Percentiles rank a stretch among this genome's conserved stretches.
Conservation (phyloP, 2,797 vertebrate species). For the Harpagifer antarcticus region DNA sequence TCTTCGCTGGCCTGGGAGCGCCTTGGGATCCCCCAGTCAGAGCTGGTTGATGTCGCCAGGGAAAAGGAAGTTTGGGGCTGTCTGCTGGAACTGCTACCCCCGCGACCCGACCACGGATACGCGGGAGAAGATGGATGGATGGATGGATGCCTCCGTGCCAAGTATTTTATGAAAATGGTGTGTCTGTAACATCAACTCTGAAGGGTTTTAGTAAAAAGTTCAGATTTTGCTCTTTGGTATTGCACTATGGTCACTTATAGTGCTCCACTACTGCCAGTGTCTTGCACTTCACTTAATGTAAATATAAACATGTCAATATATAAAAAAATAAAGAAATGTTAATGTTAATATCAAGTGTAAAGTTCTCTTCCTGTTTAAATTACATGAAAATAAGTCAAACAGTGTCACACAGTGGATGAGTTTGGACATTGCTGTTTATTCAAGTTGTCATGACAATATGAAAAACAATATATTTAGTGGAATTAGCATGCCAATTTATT, state of each 20-base stretch:
- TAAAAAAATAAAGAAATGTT: constrained; percentile 16
- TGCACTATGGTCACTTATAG: constrained; percentile 33
- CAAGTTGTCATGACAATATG: constrained; percentile 58
- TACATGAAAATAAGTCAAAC: constrained; percentile 5
- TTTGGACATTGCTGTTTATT: constrained; percentile 69
- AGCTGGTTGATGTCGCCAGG: no score
- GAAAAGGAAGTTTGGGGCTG: no score
- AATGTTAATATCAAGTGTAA: constrained; percentile 27
- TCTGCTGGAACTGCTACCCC: no score
- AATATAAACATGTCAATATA: constrained; percentile 43
- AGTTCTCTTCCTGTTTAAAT: not conserved
- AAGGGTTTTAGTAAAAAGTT: constrained; percentile 10
- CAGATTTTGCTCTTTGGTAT: constrained; percentile 27
- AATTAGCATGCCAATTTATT: constrained; percentile 55
- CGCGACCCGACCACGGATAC: no score
- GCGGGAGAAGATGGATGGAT: no score
- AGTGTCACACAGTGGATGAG: constrained; percentile 46
- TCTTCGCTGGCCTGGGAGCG: no score
- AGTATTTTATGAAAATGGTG: constrained; percentile 34
- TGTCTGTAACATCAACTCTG: not conserved
- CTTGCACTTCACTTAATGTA: constrained; percentile 40
- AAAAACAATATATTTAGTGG: constrained; percentile 43
- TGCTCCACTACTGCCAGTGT: constrained; percentile 54
- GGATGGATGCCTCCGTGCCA: constrained; percentile 20
- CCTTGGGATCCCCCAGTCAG: no score